These are phyloP conservation scores for Calvadosia cruxmelitensis DNA, from an alignment of 30 jellyfish, hydroid and myxozoan species.

Conservation along the genomic window DNA sequence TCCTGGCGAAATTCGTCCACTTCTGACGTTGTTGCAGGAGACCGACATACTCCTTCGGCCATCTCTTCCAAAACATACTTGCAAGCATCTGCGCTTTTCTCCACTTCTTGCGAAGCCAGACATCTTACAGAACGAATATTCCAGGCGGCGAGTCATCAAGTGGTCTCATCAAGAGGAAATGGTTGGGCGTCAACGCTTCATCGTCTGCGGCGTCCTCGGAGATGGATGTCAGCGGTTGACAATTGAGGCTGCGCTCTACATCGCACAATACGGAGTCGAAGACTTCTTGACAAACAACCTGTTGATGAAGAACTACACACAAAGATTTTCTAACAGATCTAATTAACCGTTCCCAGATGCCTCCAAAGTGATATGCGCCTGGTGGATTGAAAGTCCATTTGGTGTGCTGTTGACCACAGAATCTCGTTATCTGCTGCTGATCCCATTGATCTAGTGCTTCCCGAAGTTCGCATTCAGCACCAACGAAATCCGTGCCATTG, in stretches of 20 bases:
- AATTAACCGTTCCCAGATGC: slow-evolving; percentile 52
- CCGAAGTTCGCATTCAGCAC: slow-evolving; percentile 16
- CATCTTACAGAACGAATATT: slow-evolving; percentile 13
- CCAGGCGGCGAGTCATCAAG: slow-evolving; percentile 24
- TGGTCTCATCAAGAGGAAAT: slow-evolving; percentile 19
- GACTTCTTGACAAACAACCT: slow-evolving; percentile 32
- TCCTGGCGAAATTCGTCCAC: slow-evolving; percentile 13
- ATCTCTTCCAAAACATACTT: slow-evolving; percentile 35
- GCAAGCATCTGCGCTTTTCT: slow-evolving; percentile 28
- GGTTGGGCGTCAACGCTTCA: slow-evolving; percentile 44
- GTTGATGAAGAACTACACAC: slow-evolving; percentile 9
- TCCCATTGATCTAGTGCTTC: slow-evolving; percentile 23
- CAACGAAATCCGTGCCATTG: slow-evolving; percentile 20
- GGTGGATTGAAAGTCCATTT: slow-evolving; percentile 52
- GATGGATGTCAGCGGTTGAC: slow-evolving; percentile 31
- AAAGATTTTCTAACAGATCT: slow-evolving; percentile 21
- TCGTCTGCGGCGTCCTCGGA: slow-evolving; percentile 35
- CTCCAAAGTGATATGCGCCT: slow-evolving; percentile 36
- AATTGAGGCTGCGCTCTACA: slow-evolving; percentile 23
- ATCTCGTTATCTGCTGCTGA: slow-evolving; percentile 11
- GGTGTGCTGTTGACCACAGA: too few species aligned
- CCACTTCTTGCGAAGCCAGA: slow-evolving; percentile 27
- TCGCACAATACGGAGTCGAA: slow-evolving; percentile 35
- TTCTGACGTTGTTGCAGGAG: slow-evolving; percentile 28
- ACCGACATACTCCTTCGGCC: slow-evolving; percentile 25